A percentile compares a stretch with the other conserved stretches of the same genome.
These are phyloP conservation scores for Ethmia dodecea DNA, from an alignment of 2,888 invertebrate species.

Conservation along the genomic window DNA sequence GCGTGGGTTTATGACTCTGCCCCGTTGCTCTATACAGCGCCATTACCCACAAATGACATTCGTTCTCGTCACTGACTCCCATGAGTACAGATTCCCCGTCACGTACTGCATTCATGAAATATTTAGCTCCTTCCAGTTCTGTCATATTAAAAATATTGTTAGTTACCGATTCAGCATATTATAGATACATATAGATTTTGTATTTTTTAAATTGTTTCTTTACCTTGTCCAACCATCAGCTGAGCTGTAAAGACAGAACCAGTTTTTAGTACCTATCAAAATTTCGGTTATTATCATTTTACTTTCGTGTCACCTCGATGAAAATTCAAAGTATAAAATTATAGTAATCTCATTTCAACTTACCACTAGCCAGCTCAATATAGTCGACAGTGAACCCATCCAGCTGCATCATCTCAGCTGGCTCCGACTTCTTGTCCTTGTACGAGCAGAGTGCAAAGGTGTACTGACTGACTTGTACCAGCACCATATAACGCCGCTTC, in stretches of 20 bases:
- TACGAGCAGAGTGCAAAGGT: conserved; percentile 99
- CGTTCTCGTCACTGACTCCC: conserved; percentile 98
- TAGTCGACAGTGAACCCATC: conserved; percentile 99
- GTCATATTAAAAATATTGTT: conserved; percentile 16
- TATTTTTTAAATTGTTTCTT: neutral
- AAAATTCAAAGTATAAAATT: no score
- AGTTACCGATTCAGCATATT: neutral
- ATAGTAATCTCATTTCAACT: no score
- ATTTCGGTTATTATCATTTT: no score
- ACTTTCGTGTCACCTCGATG: no score
- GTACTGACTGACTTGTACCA: conserved; percentile 99
- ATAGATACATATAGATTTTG: neutral
- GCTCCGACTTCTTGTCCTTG: conserved; percentile 99
- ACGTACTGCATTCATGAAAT: conserved; percentile 98
- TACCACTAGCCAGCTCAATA: conserved; percentile 96
- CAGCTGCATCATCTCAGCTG: conserved; percentile 99
- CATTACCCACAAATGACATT: conserved; percentile 99
- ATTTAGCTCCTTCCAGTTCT: conserved; percentile 95
- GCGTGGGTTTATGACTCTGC: conserved; percentile 98
- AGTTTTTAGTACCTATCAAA: conserved; percentile 9
- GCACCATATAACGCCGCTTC: conserved; percentile 98
- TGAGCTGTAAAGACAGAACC: conserved; percentile 81
- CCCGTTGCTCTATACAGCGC: conserved; percentile 99
- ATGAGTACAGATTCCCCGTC: conserved; percentile 98
- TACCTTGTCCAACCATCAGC: conserved; percentile 95